phyloP scores from a whole-genome alignment of 64 coral and sea anemone species.

The Pachyseris speciosa region DNA sequence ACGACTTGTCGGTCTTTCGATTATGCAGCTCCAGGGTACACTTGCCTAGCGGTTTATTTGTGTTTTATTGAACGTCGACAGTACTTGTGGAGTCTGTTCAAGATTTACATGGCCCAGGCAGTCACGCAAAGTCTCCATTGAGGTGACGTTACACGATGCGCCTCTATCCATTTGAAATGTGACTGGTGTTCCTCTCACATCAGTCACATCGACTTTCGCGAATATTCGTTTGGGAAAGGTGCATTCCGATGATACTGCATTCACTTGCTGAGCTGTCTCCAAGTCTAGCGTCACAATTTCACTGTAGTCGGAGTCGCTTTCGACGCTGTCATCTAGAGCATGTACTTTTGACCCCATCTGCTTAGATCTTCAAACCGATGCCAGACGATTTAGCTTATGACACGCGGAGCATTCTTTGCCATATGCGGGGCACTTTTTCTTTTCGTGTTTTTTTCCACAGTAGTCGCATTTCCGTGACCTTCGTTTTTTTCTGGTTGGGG shows the following conservation, averaged over 20 bases:
- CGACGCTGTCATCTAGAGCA: background rate
- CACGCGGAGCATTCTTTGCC: background rate
- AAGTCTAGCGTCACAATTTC: background rate
- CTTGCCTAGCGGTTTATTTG: too few relatives aligned
- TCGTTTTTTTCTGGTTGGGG: too few relatives aligned
- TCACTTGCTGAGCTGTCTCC: background rate
- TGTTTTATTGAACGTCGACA: background rate
- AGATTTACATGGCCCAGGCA: background rate
- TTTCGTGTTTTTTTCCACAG: background rate
- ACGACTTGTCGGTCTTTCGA: too few relatives aligned
- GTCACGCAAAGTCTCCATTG: too few relatives aligned
- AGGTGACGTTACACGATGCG: background rate
- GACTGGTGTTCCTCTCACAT: background rate
- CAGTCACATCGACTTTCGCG: background rate
- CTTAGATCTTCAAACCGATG: background rate
- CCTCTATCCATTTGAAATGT: background rate
- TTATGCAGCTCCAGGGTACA: too few relatives aligned
- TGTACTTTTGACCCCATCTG: background rate
- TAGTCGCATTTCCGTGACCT: too few relatives aligned
- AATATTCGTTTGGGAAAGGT: background rate
- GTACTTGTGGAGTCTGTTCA: background rate
- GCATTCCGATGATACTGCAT: background rate
- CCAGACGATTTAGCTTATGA: background rate
- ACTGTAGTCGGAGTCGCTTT: background rate
- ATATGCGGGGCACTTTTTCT: background rate